Percentiles rank a stretch among this genome's conserved stretches.
phyloP scores from a whole-genome alignment of 1,140 invertebrate genomes.

The Drosophila melanica region DNA sequence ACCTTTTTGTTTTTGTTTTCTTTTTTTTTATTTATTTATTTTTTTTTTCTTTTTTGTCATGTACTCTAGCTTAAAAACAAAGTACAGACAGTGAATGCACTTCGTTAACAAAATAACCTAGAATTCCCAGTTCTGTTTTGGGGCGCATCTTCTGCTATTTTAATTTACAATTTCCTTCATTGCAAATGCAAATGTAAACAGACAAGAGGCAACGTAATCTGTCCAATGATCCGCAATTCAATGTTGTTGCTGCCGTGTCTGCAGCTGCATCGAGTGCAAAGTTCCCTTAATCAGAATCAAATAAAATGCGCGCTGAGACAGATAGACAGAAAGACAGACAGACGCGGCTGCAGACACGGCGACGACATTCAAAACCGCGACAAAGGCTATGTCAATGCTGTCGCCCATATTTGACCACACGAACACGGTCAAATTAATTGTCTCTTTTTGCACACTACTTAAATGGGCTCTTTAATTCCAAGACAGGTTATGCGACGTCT shows the following conservation, averaged over 20 bases:
- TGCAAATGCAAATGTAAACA: conserved; percentile 69
- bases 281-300: conserved; percentile 72
- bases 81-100: conserved; percentile 13
- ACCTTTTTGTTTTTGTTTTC: neutral
- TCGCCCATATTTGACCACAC: conserved; percentile 40
- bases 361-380: conserved; percentile 30
- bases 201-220: conserved; percentile 54
- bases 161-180: conserved; percentile 56
- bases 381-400: conserved; percentile 22
- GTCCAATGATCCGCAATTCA: conserved; percentile 52
- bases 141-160: conserved; percentile 29
- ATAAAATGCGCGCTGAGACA: conserved; percentile 44
- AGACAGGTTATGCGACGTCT: neutral
- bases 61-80: conserved; percentile 11
- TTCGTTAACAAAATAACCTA: conserved; percentile 15
- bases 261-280: conserved; percentile 57
- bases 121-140: conserved; percentile 14
- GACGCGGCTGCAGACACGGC: conserved; percentile 25
- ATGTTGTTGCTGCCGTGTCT: conserved; percentile 20
- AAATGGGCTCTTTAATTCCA: neutral
- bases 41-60: neutral
- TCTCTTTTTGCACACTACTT: conserved; percentile 5
- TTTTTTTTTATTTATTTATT: too few species aligned
- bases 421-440: conserved; percentile 22
- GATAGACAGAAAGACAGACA: neutral